Evolutionary conservation across 2,888 invertebrate genomes (phyloP), one percentile per base, ranked within the genome.

Genomic region (Hirtodrosophila cameraria): DNA sequence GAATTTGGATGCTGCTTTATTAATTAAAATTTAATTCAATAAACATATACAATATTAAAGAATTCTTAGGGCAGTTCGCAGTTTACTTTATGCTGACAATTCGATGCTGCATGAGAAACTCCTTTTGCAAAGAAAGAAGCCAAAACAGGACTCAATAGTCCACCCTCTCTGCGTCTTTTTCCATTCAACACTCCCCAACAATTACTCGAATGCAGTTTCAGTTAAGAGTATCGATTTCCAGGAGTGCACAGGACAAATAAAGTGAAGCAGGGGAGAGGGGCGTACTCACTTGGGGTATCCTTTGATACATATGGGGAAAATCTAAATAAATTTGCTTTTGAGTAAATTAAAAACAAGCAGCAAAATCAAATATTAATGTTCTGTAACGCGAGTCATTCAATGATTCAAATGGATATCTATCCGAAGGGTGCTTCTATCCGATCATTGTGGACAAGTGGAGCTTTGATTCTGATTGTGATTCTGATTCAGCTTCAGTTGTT

Each of bases 311-410:
- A 35, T 52, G 53, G 58, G 66, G 50, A 52, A 46, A 57, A 55
- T 75, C 78, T 67, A 75, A 69, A 75, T 67, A 86, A 69, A 83
- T 85, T 81, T 71, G 75, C 85, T 71, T 63, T 87, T 23, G 71
- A 75, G 68, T 50, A 83, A 85, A 87, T 83, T 75, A 87, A 83
- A 83, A 85, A 73, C 85, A 83, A 83, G 86, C 87, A 86, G 69
- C 69, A 67, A 84, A 87, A 71, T 88, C 85, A 88, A 87, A 87
- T 81, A 87, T 88, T 87, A 86, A 87, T 78, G 76, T 73, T 54
- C 73, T 73, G 75, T 62, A 70, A 67, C 83, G 77, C 80, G 68
- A 35, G 15, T 35, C 35, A 35, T 35, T 35, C 16, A 35, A 16
- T 5, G 35, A 16, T 16, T 35, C 16, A 15, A 28, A 35, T 35